phyloP scores from a whole-genome alignment of 2,113 vertebrate species.

The Nothocercus julius region DNA sequence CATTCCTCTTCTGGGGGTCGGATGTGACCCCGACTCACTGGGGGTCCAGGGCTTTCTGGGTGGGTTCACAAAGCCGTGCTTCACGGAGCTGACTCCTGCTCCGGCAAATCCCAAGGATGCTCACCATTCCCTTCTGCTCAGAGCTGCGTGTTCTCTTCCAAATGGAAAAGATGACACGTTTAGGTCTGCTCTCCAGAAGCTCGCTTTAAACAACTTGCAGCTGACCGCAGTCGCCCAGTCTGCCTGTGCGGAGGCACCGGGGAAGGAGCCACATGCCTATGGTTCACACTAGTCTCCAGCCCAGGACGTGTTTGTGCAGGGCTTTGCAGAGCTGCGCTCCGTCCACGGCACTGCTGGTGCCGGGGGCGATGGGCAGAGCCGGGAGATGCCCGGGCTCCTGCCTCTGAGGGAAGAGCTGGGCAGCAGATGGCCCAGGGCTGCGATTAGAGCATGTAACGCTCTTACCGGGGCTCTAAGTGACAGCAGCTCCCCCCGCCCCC shows the following conservation, averaged over 20 bases:
- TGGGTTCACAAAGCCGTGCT: background rate
- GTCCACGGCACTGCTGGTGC: accelerated
- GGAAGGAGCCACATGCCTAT: background rate
- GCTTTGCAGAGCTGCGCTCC: background rate
- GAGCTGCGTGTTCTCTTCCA: background rate
- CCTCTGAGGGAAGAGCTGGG: background rate
- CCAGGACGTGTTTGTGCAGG: accelerated
- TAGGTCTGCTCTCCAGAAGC: background rate
- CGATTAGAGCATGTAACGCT: background rate
- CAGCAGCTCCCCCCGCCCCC: background rate
- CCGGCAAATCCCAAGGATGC: background rate
- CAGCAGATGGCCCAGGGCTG: background rate
- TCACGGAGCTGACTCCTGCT: background rate
- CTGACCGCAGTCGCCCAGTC: background rate
- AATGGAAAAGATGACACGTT: background rate
- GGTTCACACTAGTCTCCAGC: background rate
- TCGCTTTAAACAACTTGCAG: background rate
- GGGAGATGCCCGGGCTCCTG: background rate
- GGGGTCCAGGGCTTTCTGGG: background rate
- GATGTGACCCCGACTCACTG: background rate
- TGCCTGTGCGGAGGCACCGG: background rate
- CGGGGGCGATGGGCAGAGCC: accelerated
- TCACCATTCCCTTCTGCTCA: background rate
- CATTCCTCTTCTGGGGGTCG: accelerated
- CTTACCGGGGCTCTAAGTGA: background rate